These are phyloP conservation scores for Trachythela sp. DNA, from an alignment of 64 coral and sea anemone species.

Conservation along the genomic window DNA sequence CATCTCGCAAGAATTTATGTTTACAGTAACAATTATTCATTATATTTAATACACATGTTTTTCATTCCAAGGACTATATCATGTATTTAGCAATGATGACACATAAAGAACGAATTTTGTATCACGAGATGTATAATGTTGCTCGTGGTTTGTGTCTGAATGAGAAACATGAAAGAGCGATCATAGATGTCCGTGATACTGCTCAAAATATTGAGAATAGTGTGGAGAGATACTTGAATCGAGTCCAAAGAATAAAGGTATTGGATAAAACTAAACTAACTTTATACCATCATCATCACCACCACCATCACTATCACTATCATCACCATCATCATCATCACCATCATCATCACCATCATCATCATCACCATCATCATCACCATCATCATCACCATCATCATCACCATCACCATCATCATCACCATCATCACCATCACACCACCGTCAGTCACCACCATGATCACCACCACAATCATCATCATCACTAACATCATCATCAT, in stretches of 20 bases:
- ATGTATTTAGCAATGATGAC: constrained; percentile 2
- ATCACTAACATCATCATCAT: too few species aligned
- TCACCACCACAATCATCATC: too few species aligned
- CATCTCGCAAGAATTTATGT: not conserved
- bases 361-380: too few species aligned
- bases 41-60: not conserved
- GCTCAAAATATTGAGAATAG: not conserved
- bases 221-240: not conserved
- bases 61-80: not conserved
- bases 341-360: too few species aligned
- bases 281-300: too few species aligned
- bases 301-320: too few species aligned
- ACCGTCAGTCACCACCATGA: too few species aligned
- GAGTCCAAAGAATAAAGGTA: not conserved
- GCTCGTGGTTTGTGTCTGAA: not conserved
- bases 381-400: too few species aligned
- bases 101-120: not conserved
- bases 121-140: not conserved
- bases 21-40: not conserved
- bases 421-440: too few species aligned
- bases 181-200: not conserved
- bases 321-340: too few species aligned
- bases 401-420: too few species aligned
- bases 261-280: too few species aligned
- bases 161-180: not conserved